These are phyloP conservation scores for Pelagia noctiluca DNA, from an alignment of 30 jellyfish, hydroid and myxozoan genomes.

Conservation along the genomic window DNA sequence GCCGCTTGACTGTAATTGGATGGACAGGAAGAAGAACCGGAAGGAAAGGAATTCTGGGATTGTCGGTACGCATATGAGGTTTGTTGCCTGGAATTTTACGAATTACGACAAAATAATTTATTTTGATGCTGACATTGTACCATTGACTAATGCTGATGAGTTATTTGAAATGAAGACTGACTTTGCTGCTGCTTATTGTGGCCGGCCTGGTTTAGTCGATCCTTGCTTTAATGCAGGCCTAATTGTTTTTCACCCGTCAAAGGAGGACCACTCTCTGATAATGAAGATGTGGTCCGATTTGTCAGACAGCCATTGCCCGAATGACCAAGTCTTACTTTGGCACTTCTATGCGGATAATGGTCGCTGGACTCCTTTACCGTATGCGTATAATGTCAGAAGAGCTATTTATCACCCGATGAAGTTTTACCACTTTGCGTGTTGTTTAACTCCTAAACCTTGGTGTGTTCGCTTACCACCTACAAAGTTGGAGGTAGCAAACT, in stretches of 20 bases:
- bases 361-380: slow-evolving; percentile 94
- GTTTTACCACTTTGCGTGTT: slow-evolving; percentile 97
- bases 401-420: slow-evolving; percentile 94
- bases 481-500: slow-evolving; percentile 20
- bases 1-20: slow-evolving; percentile 97
- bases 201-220: slow-evolving; percentile 93
- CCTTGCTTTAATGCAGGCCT: slow-evolving; percentile 99
- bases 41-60: slow-evolving; percentile 88
- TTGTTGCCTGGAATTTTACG: slow-evolving; percentile 97
- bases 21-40: slow-evolving; percentile 93
- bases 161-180: slow-evolving; percentile 88
- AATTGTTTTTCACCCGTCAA: slow-evolving; percentile 80
- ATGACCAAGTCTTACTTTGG: slow-evolving; percentile 96
- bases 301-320: slow-evolving; percentile 87
- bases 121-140: slow-evolving; percentile 96
- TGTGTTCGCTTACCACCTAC: slow-evolving; percentile 69
- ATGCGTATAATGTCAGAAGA: slow-evolving; percentile 95
- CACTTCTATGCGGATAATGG: slow-evolving; percentile 95
- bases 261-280: slow-evolving; percentile 58
- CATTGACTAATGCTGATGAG: slow-evolving; percentile 86
- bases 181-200: slow-evolving; percentile 94
- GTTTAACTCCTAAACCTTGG: slow-evolving; percentile 98
- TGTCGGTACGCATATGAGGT: slow-evolving; percentile 98
- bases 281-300: slow-evolving; percentile 94
- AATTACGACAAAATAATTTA: slow-evolving; percentile 70